These are phyloP conservation scores for Ricordea florida DNA, from an alignment of 92 coral and sea anemone genomes.

Conservation along the genomic window DNA sequence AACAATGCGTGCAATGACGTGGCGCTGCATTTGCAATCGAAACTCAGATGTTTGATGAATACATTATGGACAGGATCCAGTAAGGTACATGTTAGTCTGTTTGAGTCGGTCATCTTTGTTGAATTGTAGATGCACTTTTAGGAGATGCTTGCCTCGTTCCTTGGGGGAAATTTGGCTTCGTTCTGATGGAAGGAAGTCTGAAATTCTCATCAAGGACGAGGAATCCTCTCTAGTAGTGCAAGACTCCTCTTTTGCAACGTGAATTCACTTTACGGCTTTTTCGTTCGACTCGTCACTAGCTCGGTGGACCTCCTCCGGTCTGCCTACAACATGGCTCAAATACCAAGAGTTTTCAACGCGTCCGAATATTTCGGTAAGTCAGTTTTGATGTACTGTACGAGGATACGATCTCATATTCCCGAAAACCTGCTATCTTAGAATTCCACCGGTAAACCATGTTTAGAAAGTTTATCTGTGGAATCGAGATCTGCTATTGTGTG, in stretches of 20 bases:
- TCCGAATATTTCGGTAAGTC: conserved; percentile 39
- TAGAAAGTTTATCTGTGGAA: too few relatives aligned
- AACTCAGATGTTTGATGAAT: conserved; percentile 6
- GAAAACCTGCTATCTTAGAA: too few relatives aligned
- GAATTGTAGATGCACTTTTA: conserved; percentile 9
- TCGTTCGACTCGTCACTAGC: conserved; percentile 8
- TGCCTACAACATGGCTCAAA: conserved; percentile 39
- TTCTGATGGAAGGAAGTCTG: conserved; percentile 20
- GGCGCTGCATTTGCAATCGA: conserved; percentile 18
- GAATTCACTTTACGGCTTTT: conserved; percentile 21
- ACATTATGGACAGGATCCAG: neutral
- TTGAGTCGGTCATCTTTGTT: neutral
- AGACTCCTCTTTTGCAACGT: neutral
- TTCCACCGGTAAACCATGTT: too few relatives aligned
- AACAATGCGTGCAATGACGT: conserved; percentile 55
- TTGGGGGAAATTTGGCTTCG: conserved; percentile 30
- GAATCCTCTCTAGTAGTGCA: conserved; percentile 8
- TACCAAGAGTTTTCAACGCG: conserved; percentile 31
- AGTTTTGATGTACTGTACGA: neutral
- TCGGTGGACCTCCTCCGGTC: conserved; percentile 18
- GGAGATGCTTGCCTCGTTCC: conserved; percentile 1
- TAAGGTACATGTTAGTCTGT: neutral
- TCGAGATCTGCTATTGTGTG: too few relatives aligned
- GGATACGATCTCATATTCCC: too few relatives aligned
- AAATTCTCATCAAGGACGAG: conserved; percentile 10